A percentile compares a stretch with the other conserved stretches of the same genome.
Conservation (phyloP, 2,888 invertebrate genomes). For the Coenonympha glycerion region DNA sequence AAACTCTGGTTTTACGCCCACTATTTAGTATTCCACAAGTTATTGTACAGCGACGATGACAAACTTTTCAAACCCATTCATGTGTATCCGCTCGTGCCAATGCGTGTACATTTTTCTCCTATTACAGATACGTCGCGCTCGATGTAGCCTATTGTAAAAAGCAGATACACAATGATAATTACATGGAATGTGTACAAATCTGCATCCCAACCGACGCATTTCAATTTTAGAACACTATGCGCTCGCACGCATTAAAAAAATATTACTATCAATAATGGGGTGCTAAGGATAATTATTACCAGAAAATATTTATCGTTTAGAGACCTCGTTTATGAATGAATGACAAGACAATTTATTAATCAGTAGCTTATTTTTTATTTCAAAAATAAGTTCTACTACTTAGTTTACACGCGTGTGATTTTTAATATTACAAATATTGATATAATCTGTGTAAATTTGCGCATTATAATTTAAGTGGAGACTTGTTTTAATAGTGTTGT, state of each 20-base stretch:
- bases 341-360: conserved; percentile 14
- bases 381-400: conserved; percentile 59
- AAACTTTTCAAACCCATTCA: conserved; percentile 66
- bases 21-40: not conserved
- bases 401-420: conserved; percentile 15
- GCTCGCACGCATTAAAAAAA: conserved; percentile 37
- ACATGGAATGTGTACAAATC: conserved; percentile 56
- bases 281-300: conserved; percentile 62
- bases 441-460: conserved; percentile 32
- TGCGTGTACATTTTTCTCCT: conserved; percentile 60
- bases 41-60: conserved; percentile 32
- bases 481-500: conserved; percentile 33
- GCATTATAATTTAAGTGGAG: conserved; percentile 31
- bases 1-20: not conserved
- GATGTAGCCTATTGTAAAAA: conserved; percentile 69
- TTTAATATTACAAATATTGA: conserved; percentile 1
- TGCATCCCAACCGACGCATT: conserved; percentile 50
- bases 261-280: conserved; percentile 33
- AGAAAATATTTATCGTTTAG: conserved; percentile 60
- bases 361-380: conserved; percentile 62
- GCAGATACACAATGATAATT: conserved; percentile 72
- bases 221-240: conserved; percentile 44
- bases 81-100: conserved; percentile 54
- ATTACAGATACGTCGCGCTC: conserved; percentile 60
- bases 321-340: conserved; percentile 35